phyloP scores from a whole-genome alignment of 2,888 invertebrate genomes.

The Catocala sponsa region DNA sequence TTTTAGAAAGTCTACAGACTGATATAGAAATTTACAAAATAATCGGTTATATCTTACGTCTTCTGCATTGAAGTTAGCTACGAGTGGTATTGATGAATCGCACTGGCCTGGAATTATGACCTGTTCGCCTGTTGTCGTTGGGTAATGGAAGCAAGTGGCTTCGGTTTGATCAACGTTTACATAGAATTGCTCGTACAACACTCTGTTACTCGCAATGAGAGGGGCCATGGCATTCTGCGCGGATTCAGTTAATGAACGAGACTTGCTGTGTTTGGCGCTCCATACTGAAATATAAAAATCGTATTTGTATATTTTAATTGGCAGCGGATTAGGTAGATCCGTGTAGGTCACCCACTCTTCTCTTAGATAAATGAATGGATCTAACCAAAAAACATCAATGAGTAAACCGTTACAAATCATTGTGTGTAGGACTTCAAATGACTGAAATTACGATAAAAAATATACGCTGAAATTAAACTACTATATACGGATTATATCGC shows the following conservation, averaged over 20 bases:
- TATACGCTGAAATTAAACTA: too few relatives aligned
- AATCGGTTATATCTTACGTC: constrained; percentile 54
- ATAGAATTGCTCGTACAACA: constrained; percentile 66
- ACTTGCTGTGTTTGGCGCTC: constrained; percentile 78
- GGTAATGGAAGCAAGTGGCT: constrained; percentile 77
- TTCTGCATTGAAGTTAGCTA: constrained; percentile 60
- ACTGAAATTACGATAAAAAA: too few relatives aligned
- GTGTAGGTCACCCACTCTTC: too few relatives aligned
- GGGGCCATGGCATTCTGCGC: constrained; percentile 59
- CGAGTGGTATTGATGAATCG: constrained; percentile 65
- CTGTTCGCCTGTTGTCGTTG: constrained; percentile 55
- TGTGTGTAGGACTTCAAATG: too few relatives aligned
- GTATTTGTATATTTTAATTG: too few relatives aligned
- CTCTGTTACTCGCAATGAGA: constrained; percentile 55
- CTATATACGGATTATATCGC: too few relatives aligned
- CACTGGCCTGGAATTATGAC: constrained; percentile 79
- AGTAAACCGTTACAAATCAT: too few relatives aligned
- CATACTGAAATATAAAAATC: constrained; percentile 63
- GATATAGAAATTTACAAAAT: not conserved
- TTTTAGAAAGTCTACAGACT: not conserved
- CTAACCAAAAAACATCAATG: too few relatives aligned
- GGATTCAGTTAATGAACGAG: constrained; percentile 52
- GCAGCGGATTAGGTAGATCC: too few relatives aligned
- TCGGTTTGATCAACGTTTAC: constrained; percentile 63
- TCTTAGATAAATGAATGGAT: too few relatives aligned